Percentiles rank a stretch among this genome's conserved stretches.
phyloP scores from a whole-genome alignment of 2,113 vertebrate genomes.

The Vireo altiloquus region DNA sequence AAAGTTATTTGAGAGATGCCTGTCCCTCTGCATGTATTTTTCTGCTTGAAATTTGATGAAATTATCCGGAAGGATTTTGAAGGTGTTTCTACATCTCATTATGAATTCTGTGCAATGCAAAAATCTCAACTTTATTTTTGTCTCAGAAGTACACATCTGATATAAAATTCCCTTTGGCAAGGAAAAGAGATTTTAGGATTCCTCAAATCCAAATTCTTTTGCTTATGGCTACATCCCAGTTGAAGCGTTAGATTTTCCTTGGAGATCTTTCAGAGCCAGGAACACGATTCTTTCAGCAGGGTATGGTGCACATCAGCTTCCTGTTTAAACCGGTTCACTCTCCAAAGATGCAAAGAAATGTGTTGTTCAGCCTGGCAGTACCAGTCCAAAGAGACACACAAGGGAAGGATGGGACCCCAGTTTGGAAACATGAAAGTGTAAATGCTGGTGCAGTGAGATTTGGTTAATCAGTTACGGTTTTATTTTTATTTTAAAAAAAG shows the following conservation, averaged over 20 bases:
- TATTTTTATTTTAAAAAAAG: neutral
- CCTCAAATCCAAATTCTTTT: neutral
- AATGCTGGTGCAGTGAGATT: neutral
- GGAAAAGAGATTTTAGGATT: neutral
- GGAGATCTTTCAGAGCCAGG: neutral
- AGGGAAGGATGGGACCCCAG: neutral
- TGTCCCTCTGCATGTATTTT: neutral
- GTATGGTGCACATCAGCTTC: neutral
- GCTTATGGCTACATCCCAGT: neutral
- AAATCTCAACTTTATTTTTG: slow-evolving; percentile 30
- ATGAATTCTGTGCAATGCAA: slow-evolving; percentile 6
- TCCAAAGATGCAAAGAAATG: neutral
- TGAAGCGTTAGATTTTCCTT: neutral
- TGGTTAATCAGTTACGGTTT: neutral
- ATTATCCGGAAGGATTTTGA: neutral
- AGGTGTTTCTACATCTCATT: neutral
- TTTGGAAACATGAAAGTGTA: neutral
- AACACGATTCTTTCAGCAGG: neutral
- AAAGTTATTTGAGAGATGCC: neutral
- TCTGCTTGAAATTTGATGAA: neutral
- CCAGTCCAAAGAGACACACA: neutral
- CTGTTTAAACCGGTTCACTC: neutral
- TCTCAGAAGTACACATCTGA: neutral
- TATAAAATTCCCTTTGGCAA: slow-evolving; percentile 33
- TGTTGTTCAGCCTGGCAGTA: neutral